Percentiles rank a stretch among this genome's conserved stretches.
Conservation (phyloP, 2,888 invertebrate genomes). For the Meta bourneti region DNA sequence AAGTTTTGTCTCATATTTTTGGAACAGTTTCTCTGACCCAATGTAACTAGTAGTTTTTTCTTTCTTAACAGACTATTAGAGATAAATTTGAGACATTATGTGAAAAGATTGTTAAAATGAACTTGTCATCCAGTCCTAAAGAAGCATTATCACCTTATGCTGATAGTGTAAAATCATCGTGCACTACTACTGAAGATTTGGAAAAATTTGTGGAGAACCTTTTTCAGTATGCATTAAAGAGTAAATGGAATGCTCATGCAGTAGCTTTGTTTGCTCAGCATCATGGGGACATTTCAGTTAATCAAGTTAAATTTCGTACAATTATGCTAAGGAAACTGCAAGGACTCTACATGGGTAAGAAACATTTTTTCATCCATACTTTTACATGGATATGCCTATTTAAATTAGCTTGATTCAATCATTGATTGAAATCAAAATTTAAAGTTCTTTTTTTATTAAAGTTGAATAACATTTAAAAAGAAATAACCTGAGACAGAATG, state of each 20-base stretch:
- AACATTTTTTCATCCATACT: not conserved
- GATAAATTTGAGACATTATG: constrained; percentile 18
- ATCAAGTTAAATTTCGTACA: constrained; percentile 42
- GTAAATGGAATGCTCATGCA: constrained; percentile 67
- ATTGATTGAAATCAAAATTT: not conserved
- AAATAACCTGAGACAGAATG: too few relatives aligned
- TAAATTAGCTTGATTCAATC: not conserved
- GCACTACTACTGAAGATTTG: constrained; percentile 29
- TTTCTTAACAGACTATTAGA: constrained; percentile 7
- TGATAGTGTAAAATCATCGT: not conserved
- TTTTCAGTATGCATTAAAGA: constrained; percentile 48
- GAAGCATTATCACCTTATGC: constrained; percentile 5
- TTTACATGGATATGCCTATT: not conserved
- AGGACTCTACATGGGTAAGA: constrained; percentile 49
- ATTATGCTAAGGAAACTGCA: constrained; percentile 53
- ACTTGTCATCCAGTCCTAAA: constrained; percentile 18
- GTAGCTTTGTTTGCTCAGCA: constrained; percentile 33
- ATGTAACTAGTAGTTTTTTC: not conserved
- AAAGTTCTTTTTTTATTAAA: not conserved
- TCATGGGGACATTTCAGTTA: constrained; percentile 45
- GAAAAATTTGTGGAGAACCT: constrained; percentile 33
- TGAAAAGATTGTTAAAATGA: constrained; percentile 32
- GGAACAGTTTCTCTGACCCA: too few relatives aligned
- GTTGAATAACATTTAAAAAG: not conserved
- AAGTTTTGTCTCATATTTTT: too few relatives aligned